phyloP scores from a whole-genome alignment of 2,888 invertebrate genomes.

The Melanophora roralis region DNA sequence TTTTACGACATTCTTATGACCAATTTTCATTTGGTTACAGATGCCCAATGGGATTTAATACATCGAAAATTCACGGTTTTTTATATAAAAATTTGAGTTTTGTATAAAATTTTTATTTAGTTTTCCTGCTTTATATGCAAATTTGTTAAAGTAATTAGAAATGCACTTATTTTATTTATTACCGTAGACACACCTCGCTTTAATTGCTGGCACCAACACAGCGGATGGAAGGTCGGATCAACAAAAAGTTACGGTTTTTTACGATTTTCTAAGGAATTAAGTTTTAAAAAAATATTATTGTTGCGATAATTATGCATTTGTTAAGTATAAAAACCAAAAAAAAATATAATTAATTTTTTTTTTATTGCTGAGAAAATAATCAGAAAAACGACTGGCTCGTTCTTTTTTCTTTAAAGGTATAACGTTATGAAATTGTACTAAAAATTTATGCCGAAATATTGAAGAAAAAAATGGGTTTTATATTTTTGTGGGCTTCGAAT shows the following conservation, averaged over 20 bases:
- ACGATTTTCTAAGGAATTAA: slow-evolving; percentile 18
- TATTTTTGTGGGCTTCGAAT: too few species aligned
- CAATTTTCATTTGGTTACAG: slow-evolving; percentile 34
- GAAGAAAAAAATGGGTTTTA: too few species aligned
- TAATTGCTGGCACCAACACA: neutral
- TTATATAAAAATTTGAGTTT: slow-evolving; percentile 39
- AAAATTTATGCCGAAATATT: too few species aligned
- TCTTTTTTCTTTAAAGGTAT: too few species aligned
- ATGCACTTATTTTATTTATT: slow-evolving; percentile 32
- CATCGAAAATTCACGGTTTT: slow-evolving; percentile 21
- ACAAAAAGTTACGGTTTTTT: slow-evolving; percentile 30
- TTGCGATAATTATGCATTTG: neutral
- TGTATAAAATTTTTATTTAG: slow-evolving; percentile 36
- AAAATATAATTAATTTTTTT: neutral
- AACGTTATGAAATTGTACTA: too few species aligned
- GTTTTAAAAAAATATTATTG: neutral
- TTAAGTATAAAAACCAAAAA: neutral
- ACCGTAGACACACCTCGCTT: slow-evolving; percentile 29
- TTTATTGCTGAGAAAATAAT: neutral
- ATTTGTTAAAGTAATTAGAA: slow-evolving; percentile 53
- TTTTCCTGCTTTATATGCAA: slow-evolving; percentile 47
- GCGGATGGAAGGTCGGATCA: neutral
- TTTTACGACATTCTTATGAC: slow-evolving; percentile 42
- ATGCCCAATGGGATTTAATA: slow-evolving; percentile 44
- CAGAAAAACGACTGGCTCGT: too few species aligned